phyloP scores from a whole-genome alignment of 2,797 vertebrate genomes.

The Coranthus polyacanthus region DNA sequence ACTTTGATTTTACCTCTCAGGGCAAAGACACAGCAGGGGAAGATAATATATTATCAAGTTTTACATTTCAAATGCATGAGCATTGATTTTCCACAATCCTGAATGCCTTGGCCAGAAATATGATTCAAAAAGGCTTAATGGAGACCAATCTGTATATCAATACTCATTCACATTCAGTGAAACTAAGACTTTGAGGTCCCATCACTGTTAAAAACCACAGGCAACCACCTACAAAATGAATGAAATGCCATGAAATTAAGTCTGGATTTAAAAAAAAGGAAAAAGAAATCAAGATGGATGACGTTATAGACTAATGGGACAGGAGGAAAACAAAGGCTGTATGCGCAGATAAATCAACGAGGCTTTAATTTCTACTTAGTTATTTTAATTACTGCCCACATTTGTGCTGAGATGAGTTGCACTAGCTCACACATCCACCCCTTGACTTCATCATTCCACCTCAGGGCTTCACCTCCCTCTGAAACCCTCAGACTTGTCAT shows the following conservation, averaged over 20 bases:
- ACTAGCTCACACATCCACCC: slow-evolving; percentile 44
- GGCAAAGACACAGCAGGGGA: slow-evolving; percentile 44
- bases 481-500: slow-evolving; percentile 35
- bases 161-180: slow-evolving; percentile 65
- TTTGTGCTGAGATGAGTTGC: slow-evolving; percentile 71
- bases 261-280: slow-evolving; percentile 37
- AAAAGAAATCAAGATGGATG: slow-evolving; percentile 55
- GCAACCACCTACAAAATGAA: slow-evolving; percentile 21
- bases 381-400: slow-evolving; percentile 75
- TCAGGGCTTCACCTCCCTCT: slow-evolving; percentile 17
- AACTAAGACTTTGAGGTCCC: slow-evolving; percentile 42
- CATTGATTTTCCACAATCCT: slow-evolving; percentile 73
- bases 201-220: slow-evolving; percentile 36
- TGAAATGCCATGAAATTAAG: slow-evolving; percentile 58
- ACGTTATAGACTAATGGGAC: slow-evolving; percentile 62
- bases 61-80: slow-evolving; percentile 79
- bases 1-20: slow-evolving; percentile 61
- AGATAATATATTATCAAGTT: slow-evolving; percentile 68
- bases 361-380: slow-evolving; percentile 72
- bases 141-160: slow-evolving; percentile 71
- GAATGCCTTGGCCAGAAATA: slow-evolving; percentile 66
- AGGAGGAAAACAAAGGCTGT: slow-evolving; percentile 70
- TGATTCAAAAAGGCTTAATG: slow-evolving; percentile 70
- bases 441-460: slow-evolving; percentile 27
- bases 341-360: slow-evolving; percentile 75